phyloP scores from a whole-genome alignment of 2,888 invertebrate genomes.

The Bellardia bayeri region DNA sequence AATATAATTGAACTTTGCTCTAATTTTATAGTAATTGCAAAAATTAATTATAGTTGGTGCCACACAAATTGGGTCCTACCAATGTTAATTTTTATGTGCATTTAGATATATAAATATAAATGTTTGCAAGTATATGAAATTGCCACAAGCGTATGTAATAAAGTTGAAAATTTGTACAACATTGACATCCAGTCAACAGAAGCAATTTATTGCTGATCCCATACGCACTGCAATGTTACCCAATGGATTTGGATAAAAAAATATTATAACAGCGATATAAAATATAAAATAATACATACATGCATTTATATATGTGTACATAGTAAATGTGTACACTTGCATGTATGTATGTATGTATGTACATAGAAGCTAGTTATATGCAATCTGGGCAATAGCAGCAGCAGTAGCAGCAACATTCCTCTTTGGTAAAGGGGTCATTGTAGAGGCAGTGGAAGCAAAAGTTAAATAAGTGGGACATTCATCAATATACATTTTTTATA shows the following conservation, averaged over 20 bases:
- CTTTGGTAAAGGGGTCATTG: slow-evolving; percentile 26
- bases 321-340: not conserved
- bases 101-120: not conserved
- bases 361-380: not conserved
- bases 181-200: slow-evolving; percentile 68
- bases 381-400: not conserved
- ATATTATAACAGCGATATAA: slow-evolving; percentile 52
- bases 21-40: too few species aligned
- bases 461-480: slow-evolving; percentile 56
- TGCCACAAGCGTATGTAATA: slow-evolving; percentile 46
- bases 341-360: not conserved
- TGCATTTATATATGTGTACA: not conserved
- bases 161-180: slow-evolving; percentile 61
- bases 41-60: too few species aligned
- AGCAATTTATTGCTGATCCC: slow-evolving; percentile 67
- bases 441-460: slow-evolving; percentile 5
- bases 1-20: too few species aligned
- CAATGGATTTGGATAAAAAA: slow-evolving; percentile 55
- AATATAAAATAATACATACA: slow-evolving; percentile 23
- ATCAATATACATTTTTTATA: slow-evolving; percentile 59
- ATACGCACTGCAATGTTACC: slow-evolving; percentile 60
- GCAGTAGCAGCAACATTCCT: not conserved
- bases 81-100: not conserved
- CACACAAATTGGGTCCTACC: too few species aligned
- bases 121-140: not conserved